phyloP scores from a whole-genome alignment of 2,888 invertebrate species.

The Megastigmus dorsalis region DNA sequence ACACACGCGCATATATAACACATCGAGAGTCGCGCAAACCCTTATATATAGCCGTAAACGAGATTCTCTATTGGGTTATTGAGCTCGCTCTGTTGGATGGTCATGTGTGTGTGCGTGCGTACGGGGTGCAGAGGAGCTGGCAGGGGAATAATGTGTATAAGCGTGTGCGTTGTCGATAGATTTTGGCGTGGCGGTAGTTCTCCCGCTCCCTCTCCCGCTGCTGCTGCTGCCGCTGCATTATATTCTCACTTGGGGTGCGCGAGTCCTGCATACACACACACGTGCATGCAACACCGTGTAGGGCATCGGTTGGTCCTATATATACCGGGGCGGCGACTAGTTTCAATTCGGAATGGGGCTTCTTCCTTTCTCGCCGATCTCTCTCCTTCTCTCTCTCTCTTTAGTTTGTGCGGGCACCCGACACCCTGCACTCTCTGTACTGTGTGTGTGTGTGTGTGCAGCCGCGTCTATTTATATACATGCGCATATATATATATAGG shows the following conservation, averaged over 20 bases:
- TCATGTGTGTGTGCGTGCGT: too few species aligned
- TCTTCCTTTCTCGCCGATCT: conserved; percentile 1
- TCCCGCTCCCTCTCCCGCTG: too few species aligned
- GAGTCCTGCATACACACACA: too few species aligned
- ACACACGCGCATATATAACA: too few species aligned
- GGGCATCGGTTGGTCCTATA: conserved; percentile 5
- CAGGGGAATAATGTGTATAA: conserved; percentile 43
- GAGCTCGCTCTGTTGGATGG: too few species aligned
- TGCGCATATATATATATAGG: too few species aligned
- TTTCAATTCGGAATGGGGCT: conserved; percentile 55
- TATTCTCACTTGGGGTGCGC: conserved; percentile 59
- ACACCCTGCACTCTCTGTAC: background rate
- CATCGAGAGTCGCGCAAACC: too few species aligned
- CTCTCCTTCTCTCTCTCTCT: background rate
- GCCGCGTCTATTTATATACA: too few species aligned
- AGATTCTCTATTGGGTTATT: too few species aligned
- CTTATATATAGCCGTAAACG: too few species aligned
- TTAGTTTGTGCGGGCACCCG: background rate
- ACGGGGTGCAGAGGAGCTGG: conserved; percentile 14
- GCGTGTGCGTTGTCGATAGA: conserved; percentile 66
- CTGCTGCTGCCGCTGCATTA: conserved; percentile 68
- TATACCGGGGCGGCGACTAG: conserved; percentile 53
- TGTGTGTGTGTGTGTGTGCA: background rate
- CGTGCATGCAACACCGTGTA: background rate
- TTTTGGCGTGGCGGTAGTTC: conserved; percentile 59